phyloP scores from a whole-genome alignment of 1,140 invertebrate genomes.

The Triops longicaudatus region DNA sequence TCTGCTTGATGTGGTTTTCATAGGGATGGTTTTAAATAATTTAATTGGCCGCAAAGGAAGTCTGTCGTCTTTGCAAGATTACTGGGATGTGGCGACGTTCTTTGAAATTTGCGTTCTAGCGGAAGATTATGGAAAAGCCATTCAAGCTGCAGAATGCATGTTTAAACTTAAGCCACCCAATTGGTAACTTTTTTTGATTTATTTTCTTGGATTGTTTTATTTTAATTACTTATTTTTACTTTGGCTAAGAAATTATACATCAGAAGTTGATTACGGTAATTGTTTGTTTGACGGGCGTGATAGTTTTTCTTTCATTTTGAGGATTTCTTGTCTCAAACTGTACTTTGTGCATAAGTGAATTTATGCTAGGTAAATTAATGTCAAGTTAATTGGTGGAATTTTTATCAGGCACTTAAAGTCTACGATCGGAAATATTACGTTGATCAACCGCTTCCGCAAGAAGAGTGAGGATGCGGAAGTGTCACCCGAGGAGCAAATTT shows the following conservation, averaged over 20 bases:
- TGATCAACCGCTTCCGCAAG: slow-evolving; percentile 88
- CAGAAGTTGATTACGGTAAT: no score
- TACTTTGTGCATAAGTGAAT: no score
- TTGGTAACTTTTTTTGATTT: slow-evolving; percentile 53
- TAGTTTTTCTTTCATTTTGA: no score
- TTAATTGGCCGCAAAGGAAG: slow-evolving; percentile 97
- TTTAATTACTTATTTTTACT: no score
- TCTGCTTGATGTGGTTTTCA: slow-evolving; percentile 28
- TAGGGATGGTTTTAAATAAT: slow-evolving; percentile 90
- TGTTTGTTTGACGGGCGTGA: no score
- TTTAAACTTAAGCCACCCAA: slow-evolving; percentile 96
- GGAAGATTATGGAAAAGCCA: slow-evolving; percentile 93
- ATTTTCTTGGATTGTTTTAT: no score
- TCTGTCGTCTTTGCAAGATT: slow-evolving; percentile 82
- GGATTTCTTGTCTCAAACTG: no score
- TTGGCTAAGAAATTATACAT: no score
- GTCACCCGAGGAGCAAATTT: slow-evolving; percentile 75
- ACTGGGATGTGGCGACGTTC: slow-evolving; percentile 99
- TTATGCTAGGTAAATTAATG: no score
- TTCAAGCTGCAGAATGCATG: slow-evolving; percentile 97
- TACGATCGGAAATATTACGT: slow-evolving; percentile 92
- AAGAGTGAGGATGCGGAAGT: slow-evolving; percentile 50
- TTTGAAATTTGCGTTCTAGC: slow-evolving; percentile 98
- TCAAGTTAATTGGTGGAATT: background rate
- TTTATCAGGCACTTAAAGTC: slow-evolving; percentile 82